Conservation (phyloP, 2,797 vertebrate species). For the Masticophis lateralis region DNA sequence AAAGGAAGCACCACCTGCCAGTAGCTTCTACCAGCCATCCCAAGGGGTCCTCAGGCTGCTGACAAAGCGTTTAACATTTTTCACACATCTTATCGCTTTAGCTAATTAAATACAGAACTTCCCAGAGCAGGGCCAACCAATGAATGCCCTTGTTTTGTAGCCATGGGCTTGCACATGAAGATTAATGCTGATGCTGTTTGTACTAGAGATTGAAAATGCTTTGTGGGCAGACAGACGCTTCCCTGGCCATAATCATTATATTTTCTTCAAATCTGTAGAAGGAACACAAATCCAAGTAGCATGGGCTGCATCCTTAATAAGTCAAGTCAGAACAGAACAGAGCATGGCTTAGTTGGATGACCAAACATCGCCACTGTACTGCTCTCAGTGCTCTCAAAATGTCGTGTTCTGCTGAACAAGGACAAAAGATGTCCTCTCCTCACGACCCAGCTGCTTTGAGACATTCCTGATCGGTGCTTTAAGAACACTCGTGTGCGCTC, state of each 20-base stretch:
- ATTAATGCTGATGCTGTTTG: background rate
- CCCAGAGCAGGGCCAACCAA: background rate
- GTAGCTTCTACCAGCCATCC: background rate
- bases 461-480: background rate
- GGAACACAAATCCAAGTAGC: background rate
- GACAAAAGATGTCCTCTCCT: background rate
- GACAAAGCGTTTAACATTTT: slow-evolving; percentile 1
- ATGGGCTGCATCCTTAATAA: background rate
- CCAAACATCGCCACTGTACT: background rate
- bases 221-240: background rate
- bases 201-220: background rate
- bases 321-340: background rate
- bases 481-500: background rate
- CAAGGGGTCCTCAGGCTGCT: background rate
- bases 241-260: background rate
- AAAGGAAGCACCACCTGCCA: background rate
- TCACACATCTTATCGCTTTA: background rate
- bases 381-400: background rate
- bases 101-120: slow-evolving; percentile 2
- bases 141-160: background rate
- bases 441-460: background rate
- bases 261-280: background rate
- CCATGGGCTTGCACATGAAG: background rate
- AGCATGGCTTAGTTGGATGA: background rate
- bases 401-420: background rate